phyloP scores from a whole-genome alignment of 2,888 invertebrate species.

The Drosophila vallismaia region DNA sequence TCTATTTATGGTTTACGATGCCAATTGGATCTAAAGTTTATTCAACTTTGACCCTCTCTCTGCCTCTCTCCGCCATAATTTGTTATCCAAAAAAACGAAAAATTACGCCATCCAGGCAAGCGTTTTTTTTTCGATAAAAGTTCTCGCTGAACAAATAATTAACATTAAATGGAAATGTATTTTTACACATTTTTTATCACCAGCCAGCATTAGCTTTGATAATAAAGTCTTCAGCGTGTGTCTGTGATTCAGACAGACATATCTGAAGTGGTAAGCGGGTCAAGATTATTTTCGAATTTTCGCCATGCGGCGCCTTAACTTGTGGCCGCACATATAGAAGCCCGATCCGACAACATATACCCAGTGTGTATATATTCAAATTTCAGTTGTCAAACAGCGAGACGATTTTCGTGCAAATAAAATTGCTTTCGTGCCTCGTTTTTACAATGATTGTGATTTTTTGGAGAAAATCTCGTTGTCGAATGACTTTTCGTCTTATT shows the following conservation, averaged over 20 bases:
- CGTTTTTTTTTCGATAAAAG: neutral
- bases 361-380: too few relatives aligned
- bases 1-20: too few relatives aligned
- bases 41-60: too few relatives aligned
- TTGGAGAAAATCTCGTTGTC: neutral
- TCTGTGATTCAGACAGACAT: conserved; percentile 6
- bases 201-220: conserved; percentile 10
- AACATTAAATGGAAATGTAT: conserved; percentile 4
- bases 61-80: too few relatives aligned
- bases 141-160: neutral
- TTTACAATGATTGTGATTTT: too few relatives aligned
- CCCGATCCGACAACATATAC: neutral
- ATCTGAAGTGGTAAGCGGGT: conserved; percentile 26
- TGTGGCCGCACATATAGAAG: neutral
- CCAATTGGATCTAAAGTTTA: too few relatives aligned
- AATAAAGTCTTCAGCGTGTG: conserved; percentile 17
- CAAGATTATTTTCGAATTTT: conserved; percentile 28
- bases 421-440: neutral
- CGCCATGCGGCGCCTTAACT: conserved; percentile 12
- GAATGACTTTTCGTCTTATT: conserved; percentile 25
- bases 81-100: neutral
- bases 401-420: neutral
- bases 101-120: neutral
- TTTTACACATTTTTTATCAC: conserved; percentile 27
- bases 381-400: too few relatives aligned